Evolutionary conservation across 2,797 vertebrate genomes (phyloP), one percentile per base, ranked within the genome.

Genomic region (Ataeniobius toweri): DNA sequence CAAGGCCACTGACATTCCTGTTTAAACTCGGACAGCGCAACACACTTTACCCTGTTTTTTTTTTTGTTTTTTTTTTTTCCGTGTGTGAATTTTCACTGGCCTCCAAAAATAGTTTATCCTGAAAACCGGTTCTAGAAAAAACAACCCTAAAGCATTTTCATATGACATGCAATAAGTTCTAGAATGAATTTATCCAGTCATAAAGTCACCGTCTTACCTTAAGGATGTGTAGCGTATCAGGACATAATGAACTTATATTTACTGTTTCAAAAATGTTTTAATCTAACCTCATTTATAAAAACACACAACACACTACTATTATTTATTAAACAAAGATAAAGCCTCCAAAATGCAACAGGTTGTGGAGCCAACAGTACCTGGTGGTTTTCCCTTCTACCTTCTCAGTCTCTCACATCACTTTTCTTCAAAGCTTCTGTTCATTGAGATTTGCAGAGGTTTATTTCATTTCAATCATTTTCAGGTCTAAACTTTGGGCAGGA

Each of bases 1-100:
- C 10, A 1, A 69, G 73, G 63, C 41, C 20, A 14, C 14, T 22
- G 39, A 63, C 65, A 65, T 67, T 81, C 83, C 44, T 65, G 73
- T 87, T 89, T 74, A 55, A 63, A 75, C 65, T 77, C 24, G 76
- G 28, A 8, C 0, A 1, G 51, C 2, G 0, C 41, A 50, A 71
- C 72, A 74, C 75, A 88, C 85, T 86, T 83, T 81, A 72, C 13
- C 74, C 73, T 16, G 31, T 3, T 3, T 28, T 24, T 20, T 16
- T 68, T 67, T n/a, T 12, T 58, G 26, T 10, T 58, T 46, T 69
- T 3, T 16, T 67, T 59, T 5, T 12, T 16, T 50, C 1, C 41
- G 22, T 73, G 46, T n/a, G 20, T 72, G 77, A 18, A 70, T 13
- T 3, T 70, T 41, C 26, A 20, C 4, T 50, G 65, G 22, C 71